A percentile compares a stretch with the other conserved stretches of the same genome.
These are phyloP conservation scores for Pachycephus smyrnensis DNA, from an alignment of 2,888 invertebrate genomes.

Conservation along the genomic window DNA sequence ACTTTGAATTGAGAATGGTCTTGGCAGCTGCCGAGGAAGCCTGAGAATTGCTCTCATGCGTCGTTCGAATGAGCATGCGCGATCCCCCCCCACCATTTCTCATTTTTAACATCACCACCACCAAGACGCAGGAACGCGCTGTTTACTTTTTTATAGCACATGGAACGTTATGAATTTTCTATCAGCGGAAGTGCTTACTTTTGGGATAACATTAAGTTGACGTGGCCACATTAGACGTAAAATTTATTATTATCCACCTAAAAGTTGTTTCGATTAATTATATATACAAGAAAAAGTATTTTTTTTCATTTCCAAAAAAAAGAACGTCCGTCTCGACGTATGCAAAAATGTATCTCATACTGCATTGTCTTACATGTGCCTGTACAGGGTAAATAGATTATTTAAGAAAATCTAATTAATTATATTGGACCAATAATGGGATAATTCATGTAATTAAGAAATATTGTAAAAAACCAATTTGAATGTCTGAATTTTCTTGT, in stretches of 20 bases:
- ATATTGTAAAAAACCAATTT: neutral
- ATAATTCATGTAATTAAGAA: neutral
- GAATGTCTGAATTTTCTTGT: neutral
- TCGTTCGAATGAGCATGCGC: neutral
- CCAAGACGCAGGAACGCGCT: neutral
- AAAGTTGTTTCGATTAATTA: neutral
- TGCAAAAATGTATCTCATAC: no score
- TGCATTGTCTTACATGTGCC: neutral
- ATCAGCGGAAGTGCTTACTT: neutral
- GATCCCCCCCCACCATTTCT: neutral
- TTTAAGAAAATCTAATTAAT: neutral
- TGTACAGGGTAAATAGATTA: neutral
- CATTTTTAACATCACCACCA: neutral
- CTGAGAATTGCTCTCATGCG: neutral
- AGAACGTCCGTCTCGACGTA: no score
- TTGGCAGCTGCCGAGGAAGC: conserved; percentile 2
- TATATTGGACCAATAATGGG: neutral
- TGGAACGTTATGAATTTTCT: neutral
- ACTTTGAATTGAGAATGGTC: conserved; percentile 11
- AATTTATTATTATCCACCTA: neutral
- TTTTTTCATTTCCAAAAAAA: neutral
- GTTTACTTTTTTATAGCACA: neutral
- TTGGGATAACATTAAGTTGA: neutral
- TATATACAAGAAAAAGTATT: neutral
- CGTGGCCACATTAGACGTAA: neutral